These are phyloP conservation scores for Bos javanicus DNA, from an alignment of 2,113 vertebrate genomes.

Conservation along the genomic window DNA sequence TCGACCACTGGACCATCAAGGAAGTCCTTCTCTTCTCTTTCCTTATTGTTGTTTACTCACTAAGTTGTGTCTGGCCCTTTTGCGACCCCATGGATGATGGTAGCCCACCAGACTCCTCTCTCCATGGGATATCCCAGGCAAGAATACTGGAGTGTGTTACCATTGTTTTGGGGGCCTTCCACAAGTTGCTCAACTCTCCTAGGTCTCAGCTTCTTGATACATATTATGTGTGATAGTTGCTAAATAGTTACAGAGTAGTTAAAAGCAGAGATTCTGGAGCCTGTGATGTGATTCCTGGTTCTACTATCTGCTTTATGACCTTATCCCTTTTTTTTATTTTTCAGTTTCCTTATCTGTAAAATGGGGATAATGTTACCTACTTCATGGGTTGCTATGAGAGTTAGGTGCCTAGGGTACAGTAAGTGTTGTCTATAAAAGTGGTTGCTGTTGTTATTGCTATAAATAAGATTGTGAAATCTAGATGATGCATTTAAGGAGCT, in stretches of 20 bases:
- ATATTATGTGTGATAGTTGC: not conserved
- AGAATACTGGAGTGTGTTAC: not conserved
- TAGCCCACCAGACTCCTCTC: not conserved
- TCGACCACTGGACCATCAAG: not conserved
- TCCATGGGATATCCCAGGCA: not conserved
- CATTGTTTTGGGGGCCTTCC: not conserved
- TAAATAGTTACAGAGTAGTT: not conserved
- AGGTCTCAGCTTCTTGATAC: not conserved
- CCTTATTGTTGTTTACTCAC: not conserved
- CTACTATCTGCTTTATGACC: not conserved
- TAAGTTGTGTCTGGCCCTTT: not conserved
- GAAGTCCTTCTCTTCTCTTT: not conserved
- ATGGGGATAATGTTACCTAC: not conserved
- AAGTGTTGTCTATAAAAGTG: not conserved
- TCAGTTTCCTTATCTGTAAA: not conserved
- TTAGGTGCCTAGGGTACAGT: not conserved
- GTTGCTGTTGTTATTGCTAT: not conserved
- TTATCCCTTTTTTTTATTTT: not conserved
- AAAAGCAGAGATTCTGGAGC: not conserved
- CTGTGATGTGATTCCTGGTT: not conserved
- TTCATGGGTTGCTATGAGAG: not conserved
- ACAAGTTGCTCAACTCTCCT: not conserved
- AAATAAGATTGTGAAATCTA: not conserved
- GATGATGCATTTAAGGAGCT: not conserved
- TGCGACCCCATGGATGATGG: not conserved